A percentile compares a stretch with the other conserved stretches of the same genome.
Conservation (phyloP, 2,888 invertebrate species). For the Rhagonycha fulva region DNA sequence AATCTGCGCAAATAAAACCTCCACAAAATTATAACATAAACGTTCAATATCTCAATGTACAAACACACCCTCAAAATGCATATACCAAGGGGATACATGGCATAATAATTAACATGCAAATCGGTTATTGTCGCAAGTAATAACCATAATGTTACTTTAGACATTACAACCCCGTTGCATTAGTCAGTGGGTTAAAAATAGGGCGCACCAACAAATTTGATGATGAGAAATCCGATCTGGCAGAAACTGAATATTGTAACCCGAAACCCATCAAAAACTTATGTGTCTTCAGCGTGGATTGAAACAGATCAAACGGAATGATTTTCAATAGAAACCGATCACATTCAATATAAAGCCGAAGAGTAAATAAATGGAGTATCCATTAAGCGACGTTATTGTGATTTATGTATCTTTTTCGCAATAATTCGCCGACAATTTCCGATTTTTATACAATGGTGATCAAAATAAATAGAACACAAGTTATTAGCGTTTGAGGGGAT, state of each 20-base stretch:
- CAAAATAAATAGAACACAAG: background rate
- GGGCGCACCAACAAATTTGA: background rate
- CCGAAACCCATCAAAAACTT: background rate
- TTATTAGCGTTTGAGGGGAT: background rate
- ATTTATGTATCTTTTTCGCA: background rate
- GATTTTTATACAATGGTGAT: background rate
- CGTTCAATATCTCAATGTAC: background rate
- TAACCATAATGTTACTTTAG: background rate
- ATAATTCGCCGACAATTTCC: background rate
- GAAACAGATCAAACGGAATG: background rate
- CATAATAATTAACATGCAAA: background rate
- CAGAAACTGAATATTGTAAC: background rate
- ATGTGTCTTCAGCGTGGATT: background rate
- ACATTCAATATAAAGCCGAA: background rate
- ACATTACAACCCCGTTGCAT: background rate
- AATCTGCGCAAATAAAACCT: background rate
- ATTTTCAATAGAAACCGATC: background rate
- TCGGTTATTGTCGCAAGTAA: background rate
- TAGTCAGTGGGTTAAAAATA: background rate
- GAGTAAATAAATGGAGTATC: background rate
- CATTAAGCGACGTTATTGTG: background rate
- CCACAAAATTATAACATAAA: background rate
- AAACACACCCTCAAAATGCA: background rate
- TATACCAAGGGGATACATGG: background rate
- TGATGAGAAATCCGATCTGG: background rate